phyloP scores from a whole-genome alignment of 2,797 vertebrate species.

The Mormyrops boulengeri region DNA sequence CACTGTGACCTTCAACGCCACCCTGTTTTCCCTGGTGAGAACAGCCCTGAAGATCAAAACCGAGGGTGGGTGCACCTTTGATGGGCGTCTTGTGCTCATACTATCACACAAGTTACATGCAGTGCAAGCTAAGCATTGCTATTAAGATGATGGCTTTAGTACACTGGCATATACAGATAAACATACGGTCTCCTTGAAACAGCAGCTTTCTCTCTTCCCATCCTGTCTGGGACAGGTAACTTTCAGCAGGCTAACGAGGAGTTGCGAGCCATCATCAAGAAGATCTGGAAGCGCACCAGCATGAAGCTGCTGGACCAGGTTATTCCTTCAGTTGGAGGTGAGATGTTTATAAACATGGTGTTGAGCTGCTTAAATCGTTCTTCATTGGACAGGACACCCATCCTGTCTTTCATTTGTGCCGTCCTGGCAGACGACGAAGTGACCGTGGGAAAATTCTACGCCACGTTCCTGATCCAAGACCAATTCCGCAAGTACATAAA shows the following conservation, averaged over 20 bases:
- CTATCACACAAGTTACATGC: background rate
- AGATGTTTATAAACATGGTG: constrained; percentile 15
- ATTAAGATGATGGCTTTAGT: background rate
- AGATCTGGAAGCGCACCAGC: constrained; percentile 93
- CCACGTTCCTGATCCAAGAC: constrained; percentile 90
- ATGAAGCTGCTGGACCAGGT: constrained; percentile 95
- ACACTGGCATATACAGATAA: background rate
- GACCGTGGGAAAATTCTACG: constrained; percentile 92
- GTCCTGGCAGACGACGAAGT: constrained; percentile 80
- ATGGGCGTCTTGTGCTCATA: background rate
- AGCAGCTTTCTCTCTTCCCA: background rate
- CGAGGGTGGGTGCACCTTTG: constrained; percentile 64
- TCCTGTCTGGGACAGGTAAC: constrained; percentile 63
- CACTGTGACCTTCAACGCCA: constrained; percentile 89
- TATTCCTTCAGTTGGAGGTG: constrained; percentile 88
- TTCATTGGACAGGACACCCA: background rate
- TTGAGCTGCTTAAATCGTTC: background rate
- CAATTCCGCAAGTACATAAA: constrained; percentile 91
- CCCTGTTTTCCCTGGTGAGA: constrained; percentile 83
- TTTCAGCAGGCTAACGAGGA: constrained; percentile 91
- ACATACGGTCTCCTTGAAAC: background rate
- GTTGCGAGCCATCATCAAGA: constrained; percentile 85
- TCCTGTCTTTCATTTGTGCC: background rate
- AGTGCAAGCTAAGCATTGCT: background rate
- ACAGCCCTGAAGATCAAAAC: constrained; percentile 93